Evolutionary conservation across 2,113 vertebrate genomes (phyloP), one percentile per base, ranked within the genome.

Genomic region (Antennarius striatus): DNA sequence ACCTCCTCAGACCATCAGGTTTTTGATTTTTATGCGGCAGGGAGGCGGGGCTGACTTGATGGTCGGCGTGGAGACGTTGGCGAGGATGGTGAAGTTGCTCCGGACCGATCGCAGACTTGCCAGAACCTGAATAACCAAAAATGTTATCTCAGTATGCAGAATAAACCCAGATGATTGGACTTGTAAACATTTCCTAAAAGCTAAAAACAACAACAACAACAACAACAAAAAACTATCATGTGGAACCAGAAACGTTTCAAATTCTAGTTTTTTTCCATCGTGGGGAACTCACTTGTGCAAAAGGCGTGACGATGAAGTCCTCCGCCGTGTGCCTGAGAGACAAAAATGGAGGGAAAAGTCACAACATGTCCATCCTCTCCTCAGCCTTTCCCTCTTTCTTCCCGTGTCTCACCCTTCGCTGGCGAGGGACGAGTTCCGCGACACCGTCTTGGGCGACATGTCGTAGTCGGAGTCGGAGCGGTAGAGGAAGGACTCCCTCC

Each of bases 291-390:
- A 97, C 96, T 93, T 96, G 96, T 69, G 95, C 96, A 45, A 98
- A 97, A 0, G 96, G 95, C 0, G 96, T 98, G 79, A 98, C 96
- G 0, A 97, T 97, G 86, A 96, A 91, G 90, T 97, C 96, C 89
- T 97, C 96, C 73, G 91, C 95, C 73, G 93, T 91, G 1, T 96
- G 95, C 68, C 96, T 97, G 83, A 60, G 59, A 82, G 39, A 60
- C 32, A 77, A 14, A 9, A 9, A 3, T 1, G 51, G 53, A 14
- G 3, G 15, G 12, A 55, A 5, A 55, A 55, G 15, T 4, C 8
- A 55, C n/a, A 7, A 39, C 13, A 15, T 11, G 2, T 11, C 5
- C 7, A 5, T 13, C 28, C 36, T 30, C 4, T 16, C 28, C 5
- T 30, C 47, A 15, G 43, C 14, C 17, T 58, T 9, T 32, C 39